Evolutionary conservation across 2,113 vertebrate genomes (phyloP).

Genomic region (Sakesphorus luctuosus): DNA sequence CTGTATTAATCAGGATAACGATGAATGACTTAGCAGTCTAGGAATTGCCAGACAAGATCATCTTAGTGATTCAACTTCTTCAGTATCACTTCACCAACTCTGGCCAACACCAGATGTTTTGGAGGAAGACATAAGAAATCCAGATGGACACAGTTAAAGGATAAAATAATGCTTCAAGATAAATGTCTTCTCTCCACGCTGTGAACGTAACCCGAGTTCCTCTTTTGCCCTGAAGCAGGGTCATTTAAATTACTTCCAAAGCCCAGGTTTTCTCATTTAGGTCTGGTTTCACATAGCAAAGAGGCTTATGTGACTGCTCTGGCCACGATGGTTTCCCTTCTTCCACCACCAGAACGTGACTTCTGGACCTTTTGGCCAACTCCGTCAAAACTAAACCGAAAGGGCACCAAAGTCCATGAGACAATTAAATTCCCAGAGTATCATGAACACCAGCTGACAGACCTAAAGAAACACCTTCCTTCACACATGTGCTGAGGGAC

Average conservation of each 20-base stretch:
- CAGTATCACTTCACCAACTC: not conserved
- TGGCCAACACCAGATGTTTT: constrained; percentile 10
- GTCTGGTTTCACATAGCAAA: not conserved
- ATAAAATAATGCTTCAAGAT: constrained; percentile 6
- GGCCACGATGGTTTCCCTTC: not conserved
- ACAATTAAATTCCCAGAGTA: not conserved
- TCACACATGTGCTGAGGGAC: not conserved
- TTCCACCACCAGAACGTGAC: not conserved
- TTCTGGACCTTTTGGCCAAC: not conserved
- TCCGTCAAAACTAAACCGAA: not conserved
- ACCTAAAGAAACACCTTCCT: not conserved
- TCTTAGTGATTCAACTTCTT: not conserved
- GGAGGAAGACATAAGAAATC: not conserved
- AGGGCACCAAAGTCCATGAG: not conserved
- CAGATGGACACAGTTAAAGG: constrained; percentile 33
- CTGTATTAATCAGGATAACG: not conserved
- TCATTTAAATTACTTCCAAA: constrained; percentile 27
- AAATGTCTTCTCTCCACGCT: not conserved
- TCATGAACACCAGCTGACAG: not conserved
- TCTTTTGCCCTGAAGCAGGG: not conserved
- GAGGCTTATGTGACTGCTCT: not conserved
- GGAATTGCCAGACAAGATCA: constrained; percentile 6
- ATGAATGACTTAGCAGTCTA: not conserved
- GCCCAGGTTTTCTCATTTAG: constrained; percentile 9
- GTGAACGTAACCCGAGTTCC: not conserved